phyloP scores from a whole-genome alignment of 2,113 vertebrate genomes.

The Oreotrochilus melanogaster region DNA sequence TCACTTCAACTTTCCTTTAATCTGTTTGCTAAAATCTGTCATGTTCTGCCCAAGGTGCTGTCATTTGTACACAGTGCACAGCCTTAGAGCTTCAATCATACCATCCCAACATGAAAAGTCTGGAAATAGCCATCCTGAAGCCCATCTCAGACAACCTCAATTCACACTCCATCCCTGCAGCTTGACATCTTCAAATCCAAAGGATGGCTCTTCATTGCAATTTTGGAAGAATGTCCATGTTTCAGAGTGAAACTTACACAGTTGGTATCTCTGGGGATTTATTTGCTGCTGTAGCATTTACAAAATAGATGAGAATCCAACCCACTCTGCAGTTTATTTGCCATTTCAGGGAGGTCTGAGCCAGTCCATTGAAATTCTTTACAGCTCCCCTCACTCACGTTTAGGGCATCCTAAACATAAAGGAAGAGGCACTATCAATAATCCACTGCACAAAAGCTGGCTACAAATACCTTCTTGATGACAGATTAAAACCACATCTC shows the following conservation, averaged over 20 bases:
- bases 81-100: slow-evolving; percentile 3
- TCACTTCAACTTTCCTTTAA: background rate
- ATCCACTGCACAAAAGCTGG: slow-evolving; percentile 13
- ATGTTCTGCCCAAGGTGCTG: slow-evolving; percentile 7
- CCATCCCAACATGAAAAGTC: background rate
- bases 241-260: background rate
- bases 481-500: slow-evolving; percentile 27
- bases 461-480: background rate
- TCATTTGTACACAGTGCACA: background rate
- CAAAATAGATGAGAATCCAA: slow-evolving; percentile 23
- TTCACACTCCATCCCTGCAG: background rate
- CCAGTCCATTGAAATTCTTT: slow-evolving; percentile 10
- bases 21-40: slow-evolving; percentile 22
- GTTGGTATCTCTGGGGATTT: background rate
- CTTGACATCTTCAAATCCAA: background rate
- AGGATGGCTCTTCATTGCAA: background rate
- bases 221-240: background rate
- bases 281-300: background rate
- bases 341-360: background rate
- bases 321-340: slow-evolving; percentile 10
- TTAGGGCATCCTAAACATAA: slow-evolving; percentile 24
- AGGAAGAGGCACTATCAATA: slow-evolving; percentile 6
- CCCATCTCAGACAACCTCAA: background rate
- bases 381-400: background rate
- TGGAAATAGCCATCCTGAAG: background rate